Percentiles rank a stretch among this genome's conserved stretches.
Conservation (phyloP, 2,797 vertebrate species). For the Brotula barbata region DNA sequence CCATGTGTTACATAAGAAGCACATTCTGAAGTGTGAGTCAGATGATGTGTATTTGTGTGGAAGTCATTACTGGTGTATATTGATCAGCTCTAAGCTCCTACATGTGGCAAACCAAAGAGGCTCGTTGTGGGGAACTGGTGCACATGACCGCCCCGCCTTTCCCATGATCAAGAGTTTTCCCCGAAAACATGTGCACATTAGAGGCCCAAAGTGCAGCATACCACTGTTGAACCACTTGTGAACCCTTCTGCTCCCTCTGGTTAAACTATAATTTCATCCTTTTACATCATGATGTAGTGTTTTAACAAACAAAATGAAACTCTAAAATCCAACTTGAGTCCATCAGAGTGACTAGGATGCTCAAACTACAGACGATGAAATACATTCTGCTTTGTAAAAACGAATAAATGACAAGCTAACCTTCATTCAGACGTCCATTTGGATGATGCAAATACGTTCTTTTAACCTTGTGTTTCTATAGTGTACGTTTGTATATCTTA, state of each 20-base stretch:
- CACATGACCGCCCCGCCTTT: slow-evolving; percentile 44
- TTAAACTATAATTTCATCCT: slow-evolving; percentile 13
- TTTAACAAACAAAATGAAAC: background rate
- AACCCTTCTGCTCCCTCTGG: slow-evolving; percentile 12
- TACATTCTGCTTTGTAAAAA: background rate
- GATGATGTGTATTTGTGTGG: slow-evolving; percentile 50
- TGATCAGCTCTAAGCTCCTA: slow-evolving; percentile 57
- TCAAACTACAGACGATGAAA: no score
- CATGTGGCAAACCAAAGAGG: slow-evolving; percentile 42
- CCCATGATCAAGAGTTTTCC: slow-evolving; percentile 50
- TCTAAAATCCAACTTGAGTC: no score
- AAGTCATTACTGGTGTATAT: slow-evolving; percentile 46
- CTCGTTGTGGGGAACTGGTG: slow-evolving; percentile 44
- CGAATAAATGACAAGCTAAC: no score
- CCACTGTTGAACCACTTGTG: slow-evolving; percentile 33
- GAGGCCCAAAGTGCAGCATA: slow-evolving; percentile 13
- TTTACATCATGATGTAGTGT: background rate
- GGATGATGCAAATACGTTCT: slow-evolving; percentile 19
- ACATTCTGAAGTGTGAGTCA: slow-evolving; percentile 31
- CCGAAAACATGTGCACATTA: slow-evolving; percentile 37
- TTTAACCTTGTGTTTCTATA: no score
- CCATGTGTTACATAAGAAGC: slow-evolving; percentile 45
- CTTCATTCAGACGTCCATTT: slow-evolving; percentile 52
- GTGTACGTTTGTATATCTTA: no score
- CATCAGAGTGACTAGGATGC: no score